phyloP scores from a whole-genome alignment of 2,797 vertebrate species.

The Hippoglossus hippoglossus region DNA sequence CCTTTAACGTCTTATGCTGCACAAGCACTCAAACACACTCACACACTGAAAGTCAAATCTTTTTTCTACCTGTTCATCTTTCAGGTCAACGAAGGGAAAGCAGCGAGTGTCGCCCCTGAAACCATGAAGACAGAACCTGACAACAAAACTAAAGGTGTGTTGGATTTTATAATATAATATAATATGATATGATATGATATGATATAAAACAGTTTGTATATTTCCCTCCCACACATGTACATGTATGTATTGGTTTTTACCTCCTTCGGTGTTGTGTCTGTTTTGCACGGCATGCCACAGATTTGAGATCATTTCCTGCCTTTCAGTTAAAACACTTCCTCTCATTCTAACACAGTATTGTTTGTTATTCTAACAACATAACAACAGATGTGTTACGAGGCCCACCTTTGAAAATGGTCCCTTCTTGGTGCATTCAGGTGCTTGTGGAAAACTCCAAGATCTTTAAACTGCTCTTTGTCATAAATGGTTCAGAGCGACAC shows the following conservation, averaged over 20 bases:
- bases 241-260: too few species aligned
- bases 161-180: too few species aligned
- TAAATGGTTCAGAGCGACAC: too few species aligned
- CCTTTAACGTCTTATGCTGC: constrained; percentile 53
- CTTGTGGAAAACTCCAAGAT: neutral
- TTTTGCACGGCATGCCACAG: neutral
- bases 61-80: constrained; percentile 6
- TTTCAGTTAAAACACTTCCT: constrained; percentile 38
- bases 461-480: too few species aligned
- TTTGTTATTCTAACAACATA: constrained; percentile 24
- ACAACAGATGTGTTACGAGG: neutral
- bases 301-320: constrained; percentile 40
- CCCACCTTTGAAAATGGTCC: neutral
- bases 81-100: constrained; percentile 87
- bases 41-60: constrained; percentile 3
- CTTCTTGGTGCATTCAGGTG: constrained; percentile 9
- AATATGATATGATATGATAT: too few species aligned
- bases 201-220: too few species aligned
- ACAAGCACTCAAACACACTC: constrained; percentile 3
- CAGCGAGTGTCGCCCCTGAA: constrained; percentile 84
- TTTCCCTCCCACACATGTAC: too few species aligned
- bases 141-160: constrained; percentile 89
- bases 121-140: constrained; percentile 92
- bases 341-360: constrained; percentile 30
- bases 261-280: too few species aligned